Evolutionary conservation across 2,888 invertebrate species (phyloP), one percentile per base, ranked within the genome.

Genomic region (Acronicta leporina): DNA sequence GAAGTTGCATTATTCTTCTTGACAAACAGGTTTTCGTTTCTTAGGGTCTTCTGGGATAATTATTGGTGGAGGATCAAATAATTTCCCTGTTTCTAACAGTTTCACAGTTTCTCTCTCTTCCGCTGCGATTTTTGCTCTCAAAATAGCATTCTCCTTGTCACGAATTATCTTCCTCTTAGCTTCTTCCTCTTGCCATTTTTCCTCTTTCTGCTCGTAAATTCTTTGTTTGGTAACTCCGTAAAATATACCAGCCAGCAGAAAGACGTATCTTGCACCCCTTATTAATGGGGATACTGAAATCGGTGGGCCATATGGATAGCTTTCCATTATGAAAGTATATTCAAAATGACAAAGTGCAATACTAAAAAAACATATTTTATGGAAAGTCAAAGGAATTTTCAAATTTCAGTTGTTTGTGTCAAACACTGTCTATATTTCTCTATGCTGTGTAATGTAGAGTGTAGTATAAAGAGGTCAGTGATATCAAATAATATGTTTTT

Each of bases 231-330:
- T 70, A 33, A 73, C 62, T 5, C 86, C 94, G 64, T 92, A 92
- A 9, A 93, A 11, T 25, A 94, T 85, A 7, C 94, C 94, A 41
- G 89, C 87, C 35, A 92, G 43, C 1, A 94, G 75, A 2, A 92
- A 67, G 30, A 75, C 85, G 73, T 82, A 93, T 70, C 94, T 83
- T 8, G 79, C 54, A 7, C 89, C 91, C 60, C 94, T 84, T 62
- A 94, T 91, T 27, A 94, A 60, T 16, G 94, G 93, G 0, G 94
- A 94, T 1, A 94, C 94, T 6, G 83, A 76, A 48, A 87, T 77
- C 0, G 94, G 92, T 33, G 87, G 87, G 5, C 93, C 93, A 45
- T 73, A 91, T 0, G 90, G 89, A 44, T 87, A 60, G 45, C 82
- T 0, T 14, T 25, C 15, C 73, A 68, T 72, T 41, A 14, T 14